A percentile compares a stretch with the other conserved stretches of the same genome.
Conservation (phyloP, 2,113 vertebrate genomes). For the Saimiri boliviensis region DNA sequence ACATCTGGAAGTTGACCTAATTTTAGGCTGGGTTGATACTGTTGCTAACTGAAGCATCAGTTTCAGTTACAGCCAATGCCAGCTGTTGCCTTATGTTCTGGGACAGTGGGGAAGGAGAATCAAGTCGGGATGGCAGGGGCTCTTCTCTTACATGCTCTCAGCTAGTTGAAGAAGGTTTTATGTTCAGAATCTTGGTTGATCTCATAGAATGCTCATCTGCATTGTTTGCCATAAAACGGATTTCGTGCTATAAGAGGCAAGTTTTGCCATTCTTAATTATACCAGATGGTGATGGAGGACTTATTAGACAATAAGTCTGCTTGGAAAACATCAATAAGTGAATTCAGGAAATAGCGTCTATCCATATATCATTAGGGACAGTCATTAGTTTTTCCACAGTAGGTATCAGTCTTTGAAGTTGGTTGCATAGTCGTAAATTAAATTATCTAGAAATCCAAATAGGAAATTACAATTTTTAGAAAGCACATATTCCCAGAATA, state of each 20-base stretch:
- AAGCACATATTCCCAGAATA: background rate
- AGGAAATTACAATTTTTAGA: background rate
- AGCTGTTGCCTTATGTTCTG: background rate
- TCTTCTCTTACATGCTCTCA: background rate
- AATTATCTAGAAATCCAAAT: background rate
- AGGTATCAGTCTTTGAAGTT: background rate
- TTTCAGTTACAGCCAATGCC: background rate
- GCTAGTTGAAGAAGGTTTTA: background rate
- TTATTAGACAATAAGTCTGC: constrained; percentile 49
- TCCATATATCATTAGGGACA: background rate
- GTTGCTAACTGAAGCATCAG: background rate
- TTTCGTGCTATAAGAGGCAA: constrained; percentile 27
- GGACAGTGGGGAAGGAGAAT: background rate
- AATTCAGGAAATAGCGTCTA: background rate
- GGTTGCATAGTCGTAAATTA: background rate
- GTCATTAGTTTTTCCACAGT: background rate
- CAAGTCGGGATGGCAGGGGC: background rate
- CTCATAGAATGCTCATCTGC: constrained; percentile 31
- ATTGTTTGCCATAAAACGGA: background rate
- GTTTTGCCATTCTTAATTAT: constrained; percentile 70
- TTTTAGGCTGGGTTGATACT: background rate
- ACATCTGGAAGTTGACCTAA: background rate
- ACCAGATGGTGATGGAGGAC: constrained; percentile 53
- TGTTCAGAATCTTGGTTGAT: constrained; percentile 16
- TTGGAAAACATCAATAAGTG: constrained; percentile 60